A percentile compares a stretch with the other conserved stretches of the same genome.
Evolutionary conservation across 1,140 invertebrate genomes (phyloP).

Genomic region (Acromyrmex charruanus): DNA sequence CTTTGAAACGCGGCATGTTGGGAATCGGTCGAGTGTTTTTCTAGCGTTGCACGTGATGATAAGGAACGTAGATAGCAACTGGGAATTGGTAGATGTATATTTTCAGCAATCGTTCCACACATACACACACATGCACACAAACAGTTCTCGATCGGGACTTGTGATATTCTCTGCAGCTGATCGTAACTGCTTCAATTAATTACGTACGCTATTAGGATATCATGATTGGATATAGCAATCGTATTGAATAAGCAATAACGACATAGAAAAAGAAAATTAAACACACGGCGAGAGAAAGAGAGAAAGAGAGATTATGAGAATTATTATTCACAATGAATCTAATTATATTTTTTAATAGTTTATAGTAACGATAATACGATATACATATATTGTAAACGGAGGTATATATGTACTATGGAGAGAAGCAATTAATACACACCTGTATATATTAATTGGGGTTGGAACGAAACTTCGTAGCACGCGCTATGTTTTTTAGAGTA

Average conservation of each 20-base stretch:
- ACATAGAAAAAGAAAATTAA: not conserved
- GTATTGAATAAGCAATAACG: not conserved
- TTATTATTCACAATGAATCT: not conserved
- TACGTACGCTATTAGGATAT: not conserved
- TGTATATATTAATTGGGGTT: no score
- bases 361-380: not conserved
- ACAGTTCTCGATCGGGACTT: not conserved
- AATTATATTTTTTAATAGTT: slow-evolving; percentile 3
- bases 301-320: not conserved
- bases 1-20: slow-evolving; percentile 4
- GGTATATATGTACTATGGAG: no score
- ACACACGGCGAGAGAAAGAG: not conserved
- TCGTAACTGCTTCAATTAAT: slow-evolving; percentile 31
- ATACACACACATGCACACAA: no score
- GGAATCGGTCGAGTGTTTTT: slow-evolving; percentile 23
- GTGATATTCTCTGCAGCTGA: slow-evolving; percentile 1
- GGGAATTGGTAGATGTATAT: slow-evolving; percentile 5
- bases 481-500: no score
- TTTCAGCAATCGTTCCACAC: slow-evolving; percentile 19
- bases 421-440: no score
- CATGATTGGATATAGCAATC: not conserved
- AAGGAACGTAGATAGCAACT: slow-evolving; percentile 30
- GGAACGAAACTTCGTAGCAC: no score
- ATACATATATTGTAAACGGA: no score
- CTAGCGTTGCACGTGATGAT: slow-evolving; percentile 18